Evolutionary conservation across 1,140 invertebrate species (phyloP), one percentile per base, ranked within the genome.

Genomic region (Holcopasites calliopsidis): DNA sequence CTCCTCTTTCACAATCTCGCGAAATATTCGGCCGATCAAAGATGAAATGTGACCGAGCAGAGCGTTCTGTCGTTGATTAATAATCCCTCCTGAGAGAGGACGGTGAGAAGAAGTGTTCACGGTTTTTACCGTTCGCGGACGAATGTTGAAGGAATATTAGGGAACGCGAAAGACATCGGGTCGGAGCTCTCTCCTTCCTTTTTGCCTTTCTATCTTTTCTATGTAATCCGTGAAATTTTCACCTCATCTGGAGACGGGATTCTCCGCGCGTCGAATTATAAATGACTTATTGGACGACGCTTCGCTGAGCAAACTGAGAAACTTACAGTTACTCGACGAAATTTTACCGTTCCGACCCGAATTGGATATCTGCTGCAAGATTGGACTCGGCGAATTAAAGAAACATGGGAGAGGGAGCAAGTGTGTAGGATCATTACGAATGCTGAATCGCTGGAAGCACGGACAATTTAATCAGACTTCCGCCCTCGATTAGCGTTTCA

Each of bases 1-100:
- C 35, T 31, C 31, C 33, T 21, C 31, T 10, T 18, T 10, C 8
- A 18, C 1, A n/a, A 49, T 60, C 50, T 13, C 11, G 16, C 55
- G 55, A 60, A 47, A 16, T n/a, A 49, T 26, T 49, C 31, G 21
- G 0, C 13, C n/a, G 38, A 58, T 33, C 28, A 33, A 33, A 5
- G 16, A 54, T 21, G 65, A 69, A 69, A 69, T 11, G 33, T 23
- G 10, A 31, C 35, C 47, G 23, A 10, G 35, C n/a, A 4, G 13
- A 11, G n/a, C 31, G 31, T 70, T 13, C 28, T 26, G 50, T 55
- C 42, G 38, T 71, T 61, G 57, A 61, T 71, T 71, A 71, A 71
- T 71, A 61, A 50, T 31, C 18, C 38, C 1, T 11, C 1, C 6
- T 6, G 26, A n/a, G 1, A 2, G 1, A 33, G 0, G 7, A 5